These are phyloP conservation scores for Ovibos moschatus DNA, from an alignment of 2,113 vertebrate genomes.

Conservation along the genomic window DNA sequence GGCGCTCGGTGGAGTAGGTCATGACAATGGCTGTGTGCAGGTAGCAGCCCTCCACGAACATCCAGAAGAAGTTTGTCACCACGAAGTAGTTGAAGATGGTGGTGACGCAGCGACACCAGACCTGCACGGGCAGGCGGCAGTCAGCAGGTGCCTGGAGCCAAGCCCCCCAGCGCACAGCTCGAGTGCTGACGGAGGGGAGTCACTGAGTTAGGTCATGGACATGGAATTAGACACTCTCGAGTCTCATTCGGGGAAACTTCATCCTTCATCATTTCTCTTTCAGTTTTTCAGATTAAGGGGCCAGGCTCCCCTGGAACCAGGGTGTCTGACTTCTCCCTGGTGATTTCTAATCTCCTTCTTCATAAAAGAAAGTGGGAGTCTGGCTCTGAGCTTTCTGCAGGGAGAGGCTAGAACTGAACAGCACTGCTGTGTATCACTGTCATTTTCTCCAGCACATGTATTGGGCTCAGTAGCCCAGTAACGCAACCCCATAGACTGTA, in stretches of 20 bases:
- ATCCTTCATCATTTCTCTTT: background rate
- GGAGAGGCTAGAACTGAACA: background rate
- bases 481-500: background rate
- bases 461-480: background rate
- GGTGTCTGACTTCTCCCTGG: background rate
- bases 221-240: fast-evolving
- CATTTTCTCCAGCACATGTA: background rate
- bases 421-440: background rate
- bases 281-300: background rate
- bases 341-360: background rate
- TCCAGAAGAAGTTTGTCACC: conserved; percentile 99
- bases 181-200: fast-evolving
- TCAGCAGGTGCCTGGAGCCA: background rate
- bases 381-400: background rate
- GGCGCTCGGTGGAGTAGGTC: conserved; percentile 98
- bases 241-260: background rate
- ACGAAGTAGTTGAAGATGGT: conserved; percentile 98
- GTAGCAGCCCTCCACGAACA: conserved; percentile 99
- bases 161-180: fast-evolving
- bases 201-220: fast-evolving
- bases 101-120: conserved; percentile 96
- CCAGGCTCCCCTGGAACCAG: fast-evolving
- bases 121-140: conserved; percentile 70
- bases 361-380: background rate
- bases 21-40: conserved; percentile 97